phyloP scores from a whole-genome alignment of 2,888 invertebrate genomes.

The Latrodectus elegans region DNA sequence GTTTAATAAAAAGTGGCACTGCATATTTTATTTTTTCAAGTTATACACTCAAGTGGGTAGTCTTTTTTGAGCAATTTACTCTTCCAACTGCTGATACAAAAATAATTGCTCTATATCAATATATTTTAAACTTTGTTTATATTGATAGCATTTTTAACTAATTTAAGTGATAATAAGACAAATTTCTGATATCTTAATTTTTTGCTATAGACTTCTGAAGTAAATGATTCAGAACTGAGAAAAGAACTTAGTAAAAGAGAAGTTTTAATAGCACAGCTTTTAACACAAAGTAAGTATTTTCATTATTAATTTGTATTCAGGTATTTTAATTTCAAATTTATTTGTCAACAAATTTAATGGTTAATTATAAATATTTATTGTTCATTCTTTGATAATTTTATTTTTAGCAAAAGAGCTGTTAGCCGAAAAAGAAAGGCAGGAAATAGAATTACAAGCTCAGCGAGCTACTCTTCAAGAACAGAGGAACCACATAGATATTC shows the following conservation, averaged over 20 bases:
- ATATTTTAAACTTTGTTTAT: too few relatives aligned
- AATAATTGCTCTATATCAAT: too few relatives aligned
- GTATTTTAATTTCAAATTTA: neutral
- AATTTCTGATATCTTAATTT: too few relatives aligned
- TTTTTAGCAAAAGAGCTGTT: constrained; percentile 87
- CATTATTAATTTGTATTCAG: neutral
- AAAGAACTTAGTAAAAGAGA: constrained; percentile 80
- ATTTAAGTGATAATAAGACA: too few relatives aligned
- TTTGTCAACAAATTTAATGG: neutral
- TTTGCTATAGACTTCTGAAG: constrained; percentile 30
- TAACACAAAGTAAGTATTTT: constrained; percentile 84
- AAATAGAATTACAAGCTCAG: constrained; percentile 92
- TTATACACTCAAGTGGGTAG: too few relatives aligned
- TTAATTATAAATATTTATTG: neutral
- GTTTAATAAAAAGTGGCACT: too few relatives aligned
- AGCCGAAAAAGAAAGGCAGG: constrained; percentile 91
- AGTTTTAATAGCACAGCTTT: constrained; percentile 87
- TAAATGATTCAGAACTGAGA: constrained; percentile 72
- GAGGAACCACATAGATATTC: constrained; percentile 91
- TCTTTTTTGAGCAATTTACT: too few relatives aligned
- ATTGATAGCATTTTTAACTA: too few relatives aligned
- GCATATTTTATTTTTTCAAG: too few relatives aligned
- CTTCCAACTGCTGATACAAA: too few relatives aligned
- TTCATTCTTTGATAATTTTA: neutral
- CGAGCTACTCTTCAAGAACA: constrained; percentile 92